Evolutionary conservation across 2,797 vertebrate species (phyloP).

Genomic region (Tragelaphus eurycerus): DNA sequence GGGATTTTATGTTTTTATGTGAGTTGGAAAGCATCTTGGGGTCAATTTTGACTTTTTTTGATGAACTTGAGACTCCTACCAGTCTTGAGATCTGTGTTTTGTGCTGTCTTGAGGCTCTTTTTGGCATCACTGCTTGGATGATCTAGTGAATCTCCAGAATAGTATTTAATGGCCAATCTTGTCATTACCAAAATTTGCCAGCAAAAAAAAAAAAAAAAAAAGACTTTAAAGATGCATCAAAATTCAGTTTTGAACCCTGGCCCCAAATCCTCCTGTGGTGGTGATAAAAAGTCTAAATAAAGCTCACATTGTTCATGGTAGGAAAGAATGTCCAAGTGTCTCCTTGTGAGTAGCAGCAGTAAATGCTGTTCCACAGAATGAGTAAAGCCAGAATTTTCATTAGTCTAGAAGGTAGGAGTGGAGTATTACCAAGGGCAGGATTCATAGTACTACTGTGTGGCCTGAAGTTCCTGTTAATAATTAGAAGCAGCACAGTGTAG

Average conservation of each 20-base stretch:
- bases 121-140: not conserved
- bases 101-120: not conserved
- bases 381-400: not conserved
- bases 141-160: not conserved
- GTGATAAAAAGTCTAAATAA: not conserved
- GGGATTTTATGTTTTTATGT: constrained; percentile 43
- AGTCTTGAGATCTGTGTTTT: constrained; percentile 6
- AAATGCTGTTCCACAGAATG: not conserved
- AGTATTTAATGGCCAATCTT: not conserved
- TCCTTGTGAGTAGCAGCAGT: not conserved
- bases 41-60: constrained; percentile 1
- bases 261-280: not conserved
- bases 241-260: constrained; percentile 37
- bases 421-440: not conserved
- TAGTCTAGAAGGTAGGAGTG: not conserved
- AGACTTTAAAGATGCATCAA: constrained; percentile 16
- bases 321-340: not conserved
- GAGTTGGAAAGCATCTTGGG: not conserved
- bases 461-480: not conserved
- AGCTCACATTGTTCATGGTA: not conserved
- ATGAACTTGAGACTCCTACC: not conserved
- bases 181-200: not conserved
- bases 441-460: not conserved
- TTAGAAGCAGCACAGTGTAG: not conserved
- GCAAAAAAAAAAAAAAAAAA: not conserved